Base-by-base conservation (phyloP, 2,797 vertebrate species). In the Molossus molossus region DNA sequence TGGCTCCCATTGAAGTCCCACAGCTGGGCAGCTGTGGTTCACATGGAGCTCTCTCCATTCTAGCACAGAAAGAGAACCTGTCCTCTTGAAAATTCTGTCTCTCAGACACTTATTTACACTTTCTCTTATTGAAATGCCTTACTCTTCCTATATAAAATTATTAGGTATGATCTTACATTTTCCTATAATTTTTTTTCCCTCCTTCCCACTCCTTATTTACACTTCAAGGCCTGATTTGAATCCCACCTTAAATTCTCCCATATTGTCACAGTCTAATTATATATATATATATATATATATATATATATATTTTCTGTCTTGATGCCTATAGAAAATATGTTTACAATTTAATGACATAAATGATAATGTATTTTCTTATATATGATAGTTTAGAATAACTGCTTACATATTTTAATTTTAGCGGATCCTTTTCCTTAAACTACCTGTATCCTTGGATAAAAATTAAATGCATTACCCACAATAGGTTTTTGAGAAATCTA, bases 381-480 rank as follows among this genome's bases (percentile, higher is more conserved):
- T 20, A 33, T 25, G 5, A n/a, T 65, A 48, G 1, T 85, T 83
- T 73, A 70, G 20, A 62, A 27, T 62, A 82, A 33, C 21, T 76
- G 29, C 33, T 85, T 65, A 72, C 65, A n/a, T 83, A 77, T 83
- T 87, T 86, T 62, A 69, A 69, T 69, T 81, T 86, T 73, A 86
- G 17, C 6, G 48, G 27, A 3, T 37, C 58, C 12, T 90, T 80
- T 82, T 7, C 72, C 23, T 90, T 83, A 69, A 53, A 9, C 27
- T 70, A 67, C 45, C 33, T 81, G 0, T 70, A 70, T 70, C 18
- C 5, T 40, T 83, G 37, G 48, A 87, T 57, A 82, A 70, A 57
- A 13, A 8, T 1, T 75, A 85, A 86, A 14, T 87, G 4, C 64
- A 57, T 55, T 76, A 12, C 25, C 2, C 13, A 64, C 9, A 76